phyloP scores from a whole-genome alignment of 2,113 vertebrate species.

The Porphyrio hochstetteri region DNA sequence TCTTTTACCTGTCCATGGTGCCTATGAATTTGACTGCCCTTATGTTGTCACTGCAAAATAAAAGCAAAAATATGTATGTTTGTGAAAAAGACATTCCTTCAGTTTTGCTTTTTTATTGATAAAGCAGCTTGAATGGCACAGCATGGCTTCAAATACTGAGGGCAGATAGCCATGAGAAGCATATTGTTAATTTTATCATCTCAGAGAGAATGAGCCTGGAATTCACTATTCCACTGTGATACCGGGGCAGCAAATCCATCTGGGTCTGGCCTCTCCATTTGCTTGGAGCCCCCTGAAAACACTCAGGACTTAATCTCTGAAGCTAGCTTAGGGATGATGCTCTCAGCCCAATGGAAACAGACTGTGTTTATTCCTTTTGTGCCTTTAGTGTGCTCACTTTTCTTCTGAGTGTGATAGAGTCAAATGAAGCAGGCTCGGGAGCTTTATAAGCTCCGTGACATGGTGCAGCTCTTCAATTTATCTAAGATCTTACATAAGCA shows the following conservation, averaged over 20 bases:
- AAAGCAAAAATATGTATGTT: background rate
- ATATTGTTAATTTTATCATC: conserved; percentile 63
- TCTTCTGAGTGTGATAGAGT: background rate
- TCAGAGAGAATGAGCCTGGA: conserved; percentile 59
- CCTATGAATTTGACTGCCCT: conserved; percentile 21
- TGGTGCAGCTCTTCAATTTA: background rate
- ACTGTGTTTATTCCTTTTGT: background rate
- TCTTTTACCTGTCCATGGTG: conserved; percentile 16
- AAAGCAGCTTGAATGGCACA: conserved; percentile 11
- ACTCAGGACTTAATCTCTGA: background rate
- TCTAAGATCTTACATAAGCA: background rate
- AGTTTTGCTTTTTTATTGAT: conserved; percentile 11
- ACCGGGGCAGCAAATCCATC: background rate
- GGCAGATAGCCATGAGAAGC: conserved; percentile 10
- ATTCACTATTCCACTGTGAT: conserved; percentile 64
- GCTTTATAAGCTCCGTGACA: background rate
- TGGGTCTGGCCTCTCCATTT: background rate
- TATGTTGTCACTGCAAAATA: conserved; percentile 38
- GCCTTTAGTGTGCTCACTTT: background rate
- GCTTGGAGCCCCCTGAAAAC: background rate
- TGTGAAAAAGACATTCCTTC: background rate
- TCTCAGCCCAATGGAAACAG: background rate
- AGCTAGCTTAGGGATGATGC: background rate
- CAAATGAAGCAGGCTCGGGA: background rate
- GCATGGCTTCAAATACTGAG: conserved; percentile 18